These are phyloP conservation scores for Branchipolynoe longqiensis DNA, from an alignment of 2,888 invertebrate genomes.

Conservation along the genomic window DNA sequence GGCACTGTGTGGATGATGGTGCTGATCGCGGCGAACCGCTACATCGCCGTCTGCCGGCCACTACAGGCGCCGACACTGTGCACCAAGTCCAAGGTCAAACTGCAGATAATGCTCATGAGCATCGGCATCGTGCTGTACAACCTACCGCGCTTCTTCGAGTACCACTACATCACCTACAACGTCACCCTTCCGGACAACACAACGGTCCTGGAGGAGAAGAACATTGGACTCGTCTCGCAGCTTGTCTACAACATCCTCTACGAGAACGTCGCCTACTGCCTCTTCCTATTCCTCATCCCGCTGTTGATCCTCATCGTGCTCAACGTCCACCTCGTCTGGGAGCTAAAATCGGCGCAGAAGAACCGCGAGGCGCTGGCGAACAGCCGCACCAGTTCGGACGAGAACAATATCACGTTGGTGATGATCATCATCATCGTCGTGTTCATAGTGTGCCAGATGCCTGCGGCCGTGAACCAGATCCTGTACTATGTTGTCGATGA, in stretches of 20 bases:
- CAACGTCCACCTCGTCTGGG: constrained; percentile 67
- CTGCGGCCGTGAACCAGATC: constrained; percentile 69
- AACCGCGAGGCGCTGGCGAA: constrained; percentile 62
- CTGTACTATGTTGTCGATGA: constrained; percentile 66
- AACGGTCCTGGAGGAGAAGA: constrained; percentile 59
- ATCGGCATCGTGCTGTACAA: constrained; percentile 66
- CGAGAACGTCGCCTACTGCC: constrained; percentile 67
- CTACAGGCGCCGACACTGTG: constrained; percentile 67
- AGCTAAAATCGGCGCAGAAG: constrained; percentile 66
- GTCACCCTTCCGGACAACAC: constrained; percentile 42
- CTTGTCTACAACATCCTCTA: constrained; percentile 68
- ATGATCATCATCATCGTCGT: constrained; percentile 69
- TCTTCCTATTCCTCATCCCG: constrained; percentile 68
- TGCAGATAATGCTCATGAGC: constrained; percentile 63
- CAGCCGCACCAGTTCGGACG: constrained; percentile 62
- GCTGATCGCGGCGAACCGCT: constrained; percentile 69
- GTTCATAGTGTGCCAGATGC: constrained; percentile 69
- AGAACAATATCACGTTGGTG: constrained; percentile 69
- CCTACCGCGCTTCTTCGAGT: constrained; percentile 68
- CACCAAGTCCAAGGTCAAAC: constrained; percentile 66
- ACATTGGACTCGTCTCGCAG: constrained; percentile 63
- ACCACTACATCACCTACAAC: constrained; percentile 61
- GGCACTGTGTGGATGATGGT: constrained; percentile 70
- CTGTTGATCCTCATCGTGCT: constrained; percentile 67
- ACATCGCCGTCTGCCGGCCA: constrained; percentile 69